A percentile compares a stretch with the other conserved stretches of the same genome.
Conservation (phyloP, 2,797 vertebrate genomes). For the Sebastes steindachneri region DNA sequence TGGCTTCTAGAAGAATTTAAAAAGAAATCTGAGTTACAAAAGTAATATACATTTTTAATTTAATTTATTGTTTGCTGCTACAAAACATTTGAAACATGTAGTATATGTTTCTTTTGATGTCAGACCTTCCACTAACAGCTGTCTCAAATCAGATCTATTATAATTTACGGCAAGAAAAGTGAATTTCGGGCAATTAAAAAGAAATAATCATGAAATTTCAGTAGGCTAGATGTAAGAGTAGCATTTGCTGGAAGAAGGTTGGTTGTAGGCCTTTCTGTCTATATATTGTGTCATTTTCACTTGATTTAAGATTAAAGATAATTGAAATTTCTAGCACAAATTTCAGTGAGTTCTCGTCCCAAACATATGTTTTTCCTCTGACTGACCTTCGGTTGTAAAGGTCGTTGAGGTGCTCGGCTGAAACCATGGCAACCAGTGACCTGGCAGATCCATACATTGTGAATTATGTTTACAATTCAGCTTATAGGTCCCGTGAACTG, state of each 20-base stretch:
- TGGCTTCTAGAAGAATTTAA: not conserved
- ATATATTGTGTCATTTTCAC: not conserved
- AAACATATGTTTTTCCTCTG: constrained; percentile 5
- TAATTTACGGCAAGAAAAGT: not conserved
- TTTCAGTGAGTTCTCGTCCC: not conserved
- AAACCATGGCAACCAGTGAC: constrained; percentile 57
- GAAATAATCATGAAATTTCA: not conserved
- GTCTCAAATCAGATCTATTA: not conserved
- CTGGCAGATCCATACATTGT: constrained; percentile 51
- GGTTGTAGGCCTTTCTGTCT: not conserved
- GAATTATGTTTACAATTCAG: constrained; percentile 58
- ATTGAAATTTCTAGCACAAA: not conserved
- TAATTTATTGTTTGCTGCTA: not conserved
- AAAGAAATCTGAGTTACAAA: not conserved
- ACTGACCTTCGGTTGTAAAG: constrained; percentile 40
- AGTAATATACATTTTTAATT: not conserved
- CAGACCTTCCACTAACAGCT: not conserved
- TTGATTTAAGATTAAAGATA: not conserved
- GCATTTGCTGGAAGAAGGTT: not conserved
- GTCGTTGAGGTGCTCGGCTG: constrained; percentile 19
- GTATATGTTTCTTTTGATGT: not conserved
- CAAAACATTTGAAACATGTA: not conserved
- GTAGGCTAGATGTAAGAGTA: not conserved
- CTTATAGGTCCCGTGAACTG: constrained; percentile 35
- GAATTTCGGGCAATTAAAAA: not conserved